phyloP scores from a whole-genome alignment of 2,797 vertebrate genomes.

The Oryzias dopingdopingensis region DNA sequence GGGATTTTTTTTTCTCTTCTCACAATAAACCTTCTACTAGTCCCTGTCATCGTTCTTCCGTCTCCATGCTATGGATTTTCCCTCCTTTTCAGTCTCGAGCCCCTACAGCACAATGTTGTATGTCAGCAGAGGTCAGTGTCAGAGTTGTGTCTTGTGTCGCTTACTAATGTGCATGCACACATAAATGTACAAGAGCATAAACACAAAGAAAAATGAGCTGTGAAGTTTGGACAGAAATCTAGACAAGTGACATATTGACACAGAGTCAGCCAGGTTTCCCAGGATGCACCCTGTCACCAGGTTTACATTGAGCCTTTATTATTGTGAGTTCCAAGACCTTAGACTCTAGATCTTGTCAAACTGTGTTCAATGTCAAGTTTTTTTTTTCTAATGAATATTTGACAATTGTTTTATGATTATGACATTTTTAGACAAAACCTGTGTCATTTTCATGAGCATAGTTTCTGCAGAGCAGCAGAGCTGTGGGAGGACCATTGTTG shows the following conservation, averaged over 20 bases:
- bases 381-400: slow-evolving; percentile 20
- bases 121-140: slow-evolving; percentile 64
- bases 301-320: slow-evolving; percentile 45
- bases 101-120: slow-evolving; percentile 63
- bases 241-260: not conserved
- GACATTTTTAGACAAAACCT: no score
- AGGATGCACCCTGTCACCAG: slow-evolving; percentile 25
- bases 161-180: slow-evolving; percentile 1
- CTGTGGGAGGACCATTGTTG: no score
- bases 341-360: slow-evolving; percentile 55
- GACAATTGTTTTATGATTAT: slow-evolving; percentile 6
- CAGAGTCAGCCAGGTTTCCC: slow-evolving; percentile 6
- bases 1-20: slow-evolving; percentile 9
- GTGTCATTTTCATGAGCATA: no score
- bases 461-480: no score
- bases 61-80: slow-evolving; percentile 62
- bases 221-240: not conserved
- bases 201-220: not conserved
- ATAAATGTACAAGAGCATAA: not conserved
- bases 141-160: slow-evolving; percentile 30
- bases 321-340: slow-evolving; percentile 37
- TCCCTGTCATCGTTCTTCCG: slow-evolving; percentile 46
- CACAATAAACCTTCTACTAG: slow-evolving; percentile 59
- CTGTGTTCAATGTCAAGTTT: slow-evolving; percentile 40
- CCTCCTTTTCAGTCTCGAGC: slow-evolving; percentile 58